phyloP scores from a whole-genome alignment of 2,888 invertebrate genomes.

The Eurytoma adleriae region DNA sequence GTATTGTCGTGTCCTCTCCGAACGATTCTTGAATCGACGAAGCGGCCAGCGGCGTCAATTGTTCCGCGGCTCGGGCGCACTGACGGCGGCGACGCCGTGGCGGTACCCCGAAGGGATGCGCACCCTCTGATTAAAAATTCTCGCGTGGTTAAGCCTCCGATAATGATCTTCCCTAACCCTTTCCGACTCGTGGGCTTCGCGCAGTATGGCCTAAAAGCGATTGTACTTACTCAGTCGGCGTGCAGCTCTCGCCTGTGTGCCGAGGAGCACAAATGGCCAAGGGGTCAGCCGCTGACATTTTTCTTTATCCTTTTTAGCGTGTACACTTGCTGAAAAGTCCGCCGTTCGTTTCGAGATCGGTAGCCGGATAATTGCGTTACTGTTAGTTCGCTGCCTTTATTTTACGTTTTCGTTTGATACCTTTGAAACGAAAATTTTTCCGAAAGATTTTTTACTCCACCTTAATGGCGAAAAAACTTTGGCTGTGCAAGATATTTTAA shows the following conservation, averaged over 20 bases:
- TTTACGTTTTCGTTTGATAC: too few relatives aligned
- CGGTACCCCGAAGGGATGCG: slow-evolving; percentile 73
- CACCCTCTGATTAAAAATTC: slow-evolving; percentile 77
- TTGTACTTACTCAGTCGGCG: slow-evolving; percentile 73
- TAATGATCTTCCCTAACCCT: slow-evolving; percentile 75
- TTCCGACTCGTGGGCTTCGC: slow-evolving; percentile 65
- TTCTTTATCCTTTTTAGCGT: neutral
- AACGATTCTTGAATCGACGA: slow-evolving; percentile 60
- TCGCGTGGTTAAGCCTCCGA: slow-evolving; percentile 76
- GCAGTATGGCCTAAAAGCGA: slow-evolving; percentile 71
- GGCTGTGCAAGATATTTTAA: too few relatives aligned
- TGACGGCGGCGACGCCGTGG: slow-evolving; percentile 60
- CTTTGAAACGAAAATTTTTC: neutral
- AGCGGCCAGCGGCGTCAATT: slow-evolving; percentile 51
- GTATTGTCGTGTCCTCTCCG: slow-evolving; percentile 29
- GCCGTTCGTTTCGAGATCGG: neutral
- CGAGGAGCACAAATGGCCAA: slow-evolving; percentile 64
- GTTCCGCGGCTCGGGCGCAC: slow-evolving; percentile 45
- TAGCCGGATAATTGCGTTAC: too few relatives aligned
- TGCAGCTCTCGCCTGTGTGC: slow-evolving; percentile 59
- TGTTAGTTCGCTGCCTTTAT: too few relatives aligned
- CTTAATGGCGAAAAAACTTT: neutral
- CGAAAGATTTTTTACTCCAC: too few relatives aligned
- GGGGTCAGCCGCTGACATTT: slow-evolving; percentile 62
- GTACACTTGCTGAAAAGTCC: slow-evolving; percentile 21